Evolutionary conservation across 2,797 vertebrate species (phyloP).

Genomic region (Rhynchonycteris naso): DNA sequence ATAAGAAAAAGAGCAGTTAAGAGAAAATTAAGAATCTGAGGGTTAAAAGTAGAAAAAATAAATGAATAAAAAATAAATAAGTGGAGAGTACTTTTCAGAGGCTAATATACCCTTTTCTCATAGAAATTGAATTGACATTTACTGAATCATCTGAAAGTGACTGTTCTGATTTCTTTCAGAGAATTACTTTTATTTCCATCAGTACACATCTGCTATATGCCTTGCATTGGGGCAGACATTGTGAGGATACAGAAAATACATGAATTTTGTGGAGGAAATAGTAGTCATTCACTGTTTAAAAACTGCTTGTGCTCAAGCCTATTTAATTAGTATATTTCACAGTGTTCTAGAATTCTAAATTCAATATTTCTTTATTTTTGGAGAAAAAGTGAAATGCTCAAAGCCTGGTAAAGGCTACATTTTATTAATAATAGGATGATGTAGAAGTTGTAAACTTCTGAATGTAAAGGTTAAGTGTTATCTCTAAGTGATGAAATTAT

Average conservation of each 20-base stretch:
- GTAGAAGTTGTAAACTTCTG: neutral
- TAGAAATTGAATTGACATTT: constrained; percentile 23
- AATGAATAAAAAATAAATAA: neutral
- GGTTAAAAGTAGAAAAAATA: constrained; percentile 16
- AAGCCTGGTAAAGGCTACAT: neutral
- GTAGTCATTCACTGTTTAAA: constrained; percentile 40
- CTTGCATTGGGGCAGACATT: neutral
- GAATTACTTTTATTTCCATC: constrained; percentile 15
- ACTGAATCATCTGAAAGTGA: neutral
- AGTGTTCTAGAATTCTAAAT: neutral
- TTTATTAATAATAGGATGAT: neutral
- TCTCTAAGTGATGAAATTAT: neutral
- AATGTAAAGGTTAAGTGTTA: constrained; percentile 41
- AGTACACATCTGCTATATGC: neutral
- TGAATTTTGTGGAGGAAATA: neutral
- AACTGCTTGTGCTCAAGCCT: constrained; percentile 7
- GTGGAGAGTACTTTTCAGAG: constrained; percentile 22
- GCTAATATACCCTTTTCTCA: neutral
- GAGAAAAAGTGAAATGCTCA: constrained; percentile 1
- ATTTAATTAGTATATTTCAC: neutral
- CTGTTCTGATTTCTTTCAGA: constrained; percentile 15
- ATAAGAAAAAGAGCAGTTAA: constrained; percentile 8
- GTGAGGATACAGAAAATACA: neutral
- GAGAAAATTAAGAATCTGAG: neutral
- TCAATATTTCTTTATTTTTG: constrained; percentile 48